Evolutionary conservation across 2,888 invertebrate species (phyloP), one percentile per base, ranked within the genome.

Genomic region (Megastigmus dorsalis): DNA sequence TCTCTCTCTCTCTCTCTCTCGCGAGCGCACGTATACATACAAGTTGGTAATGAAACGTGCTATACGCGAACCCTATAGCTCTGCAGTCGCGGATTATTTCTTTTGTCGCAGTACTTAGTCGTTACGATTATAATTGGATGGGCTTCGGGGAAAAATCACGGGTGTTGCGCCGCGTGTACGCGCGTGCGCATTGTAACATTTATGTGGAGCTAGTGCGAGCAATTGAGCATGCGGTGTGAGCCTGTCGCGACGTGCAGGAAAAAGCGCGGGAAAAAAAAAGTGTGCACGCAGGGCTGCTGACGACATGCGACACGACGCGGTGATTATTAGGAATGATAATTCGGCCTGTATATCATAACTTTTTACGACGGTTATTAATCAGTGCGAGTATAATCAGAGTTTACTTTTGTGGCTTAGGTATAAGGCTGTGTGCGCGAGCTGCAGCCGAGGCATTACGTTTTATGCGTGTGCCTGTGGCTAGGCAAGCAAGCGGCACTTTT

Each of bases 131-230:
- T 57, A 57, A 67, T 48, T 67, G 57, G 55, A 55, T 55, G 55
- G 45, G n/a, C 26, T 67, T 57, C 38, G 36, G 0, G 20, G 67
- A 48, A 67, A 57, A 57, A 67, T 66, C n/a, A n/a, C n/a, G n/a
- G n/a, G n/a, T n/a, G n/a, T n/a, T n/a, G n/a, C n/a, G n/a, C n/a
- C 18, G 23, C 26, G n/a, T 59, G 5, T 59, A 41, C n/a, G 2
- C 36, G 50, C n/a, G 2, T 50, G 50, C 20, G 6, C 6, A 38
- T 23, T n/a, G 15, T 1, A 38, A 38, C n/a, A n/a, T n/a, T n/a
- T n/a, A n/a, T n/a, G n/a, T 23, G 1, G 18, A 18, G n/a, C n/a
- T 10, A 15, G 23, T 18, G 10, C 23, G n/a, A 15, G 13, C 57
- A 26, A 23, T 23, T 38, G 33, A 45, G 23, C n/a, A 50, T 23